These are phyloP conservation scores for Theodoxus fluviatilis DNA, from an alignment of 2,888 invertebrate genomes.

Conservation along the genomic window DNA sequence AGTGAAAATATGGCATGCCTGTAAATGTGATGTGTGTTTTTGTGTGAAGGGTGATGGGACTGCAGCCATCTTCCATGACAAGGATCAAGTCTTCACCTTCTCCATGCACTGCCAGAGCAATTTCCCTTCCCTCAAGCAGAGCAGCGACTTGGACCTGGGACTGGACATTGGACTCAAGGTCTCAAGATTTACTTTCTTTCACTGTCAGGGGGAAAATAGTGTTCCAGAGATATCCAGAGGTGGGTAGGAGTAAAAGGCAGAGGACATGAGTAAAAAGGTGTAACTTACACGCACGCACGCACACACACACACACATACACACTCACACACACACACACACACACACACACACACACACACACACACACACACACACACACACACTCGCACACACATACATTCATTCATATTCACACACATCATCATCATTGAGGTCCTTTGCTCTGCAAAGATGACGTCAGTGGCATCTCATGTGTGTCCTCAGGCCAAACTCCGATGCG, in stretches of 20 bases:
- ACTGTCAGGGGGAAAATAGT: no score
- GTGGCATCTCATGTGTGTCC: no score
- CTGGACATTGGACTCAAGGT: conserved; percentile 42
- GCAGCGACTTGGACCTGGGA: conserved; percentile 55
- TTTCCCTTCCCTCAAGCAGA: conserved; percentile 55
- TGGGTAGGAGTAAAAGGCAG: no score
- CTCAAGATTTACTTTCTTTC: conserved; percentile 20
- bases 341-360: background rate
- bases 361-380: background rate
- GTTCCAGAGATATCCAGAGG: no score
- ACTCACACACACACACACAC: background rate
- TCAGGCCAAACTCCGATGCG: no score
- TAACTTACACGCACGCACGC: no score
- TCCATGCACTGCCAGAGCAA: conserved; percentile 59
- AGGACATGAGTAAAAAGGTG: no score
- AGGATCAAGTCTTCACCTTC: conserved; percentile 52
- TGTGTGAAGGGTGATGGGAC: conserved; percentile 58
- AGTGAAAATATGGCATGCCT: background rate
- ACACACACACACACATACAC: no score
- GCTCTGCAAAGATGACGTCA: no score
- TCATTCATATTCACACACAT: background rate
- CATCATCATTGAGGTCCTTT: no score
- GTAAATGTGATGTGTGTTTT: background rate
- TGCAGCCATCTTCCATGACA: conserved; percentile 50
- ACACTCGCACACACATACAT: background rate